Percentiles rank a stretch among this genome's conserved stretches.
Conservation (phyloP, 2,113 vertebrate genomes). For the Emydocephalus ijimae region DNA sequence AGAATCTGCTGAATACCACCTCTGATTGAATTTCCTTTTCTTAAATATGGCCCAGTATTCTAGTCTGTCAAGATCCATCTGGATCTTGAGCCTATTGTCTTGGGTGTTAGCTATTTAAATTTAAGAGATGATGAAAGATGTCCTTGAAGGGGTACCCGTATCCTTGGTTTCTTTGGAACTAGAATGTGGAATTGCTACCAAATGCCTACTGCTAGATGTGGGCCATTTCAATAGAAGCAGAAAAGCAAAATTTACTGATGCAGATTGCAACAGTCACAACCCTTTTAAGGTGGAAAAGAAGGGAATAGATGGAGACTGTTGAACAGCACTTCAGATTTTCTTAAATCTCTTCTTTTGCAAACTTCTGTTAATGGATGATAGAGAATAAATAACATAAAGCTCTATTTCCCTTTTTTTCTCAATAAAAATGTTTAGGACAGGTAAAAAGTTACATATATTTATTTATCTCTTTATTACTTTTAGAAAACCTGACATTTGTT, state of each 20-base stretch:
- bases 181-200: not conserved
- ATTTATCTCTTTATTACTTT: conserved; percentile 32
- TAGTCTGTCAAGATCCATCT: too few species aligned
- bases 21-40: too few species aligned
- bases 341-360: not conserved
- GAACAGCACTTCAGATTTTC: not conserved
- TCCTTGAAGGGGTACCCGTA: not conserved
- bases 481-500: conserved; percentile 86
- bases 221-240: not conserved
- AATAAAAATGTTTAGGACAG: conserved; percentile 19
- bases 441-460: conserved; percentile 6
- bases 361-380: not conserved
- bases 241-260: not conserved
- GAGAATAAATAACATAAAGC: not conserved
- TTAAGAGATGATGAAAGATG: not conserved
- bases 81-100: too few species aligned
- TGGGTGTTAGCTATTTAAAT: too few species aligned
- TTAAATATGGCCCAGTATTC: too few species aligned
- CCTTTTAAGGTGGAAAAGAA: not conserved
- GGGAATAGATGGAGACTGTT: not conserved
- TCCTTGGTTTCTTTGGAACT: not conserved
- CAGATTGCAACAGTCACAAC: not conserved
- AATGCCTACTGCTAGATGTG: not conserved
- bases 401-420: not conserved
- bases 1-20: too few species aligned